A percentile compares a stretch with the other conserved stretches of the same genome.
Evolutionary conservation across 2,888 invertebrate species (phyloP).

Genomic region (Macropis europaea): DNA sequence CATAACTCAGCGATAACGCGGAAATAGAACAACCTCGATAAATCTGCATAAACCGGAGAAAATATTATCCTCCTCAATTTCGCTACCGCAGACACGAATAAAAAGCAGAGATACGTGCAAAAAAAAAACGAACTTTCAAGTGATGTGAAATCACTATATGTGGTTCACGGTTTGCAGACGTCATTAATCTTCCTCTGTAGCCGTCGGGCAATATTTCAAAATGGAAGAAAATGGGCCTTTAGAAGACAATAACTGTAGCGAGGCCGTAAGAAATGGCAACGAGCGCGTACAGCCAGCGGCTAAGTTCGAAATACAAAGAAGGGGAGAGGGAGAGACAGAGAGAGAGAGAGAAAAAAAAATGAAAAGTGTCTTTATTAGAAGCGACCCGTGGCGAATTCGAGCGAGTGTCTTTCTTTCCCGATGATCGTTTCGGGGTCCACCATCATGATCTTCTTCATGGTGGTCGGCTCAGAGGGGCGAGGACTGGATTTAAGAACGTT

Average conservation of each 20-base stretch:
- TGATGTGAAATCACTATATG: not conserved
- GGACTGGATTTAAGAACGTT: conserved; percentile 52
- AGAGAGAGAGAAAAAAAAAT: conserved; percentile 29
- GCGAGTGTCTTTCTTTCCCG: conserved; percentile 60
- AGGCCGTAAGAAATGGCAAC: conserved; percentile 1
- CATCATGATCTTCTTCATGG: conserved; percentile 66
- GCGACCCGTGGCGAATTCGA: conserved; percentile 70
- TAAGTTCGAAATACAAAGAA: conserved; percentile 13
- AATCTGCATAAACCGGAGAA: no score
- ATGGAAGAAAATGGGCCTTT: not conserved
- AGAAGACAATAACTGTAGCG: conserved; percentile 4
- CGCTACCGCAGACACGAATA: no score
- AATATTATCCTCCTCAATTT: no score
- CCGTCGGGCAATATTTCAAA: not conserved
- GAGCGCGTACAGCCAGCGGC: not conserved
- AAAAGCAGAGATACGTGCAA: no score
- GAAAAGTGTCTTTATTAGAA: conserved; percentile 79
- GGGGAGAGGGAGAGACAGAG: not conserved
- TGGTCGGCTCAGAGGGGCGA: conserved; percentile 63
- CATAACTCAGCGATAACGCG: not conserved
- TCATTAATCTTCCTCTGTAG: not conserved
- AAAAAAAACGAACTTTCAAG: not conserved
- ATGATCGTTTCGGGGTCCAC: conserved; percentile 62
- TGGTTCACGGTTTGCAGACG: not conserved
- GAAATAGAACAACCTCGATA: no score